Base-by-base conservation (phyloP, 2,888 invertebrate genomes). In the Torymus aiolomorphi region DNA sequence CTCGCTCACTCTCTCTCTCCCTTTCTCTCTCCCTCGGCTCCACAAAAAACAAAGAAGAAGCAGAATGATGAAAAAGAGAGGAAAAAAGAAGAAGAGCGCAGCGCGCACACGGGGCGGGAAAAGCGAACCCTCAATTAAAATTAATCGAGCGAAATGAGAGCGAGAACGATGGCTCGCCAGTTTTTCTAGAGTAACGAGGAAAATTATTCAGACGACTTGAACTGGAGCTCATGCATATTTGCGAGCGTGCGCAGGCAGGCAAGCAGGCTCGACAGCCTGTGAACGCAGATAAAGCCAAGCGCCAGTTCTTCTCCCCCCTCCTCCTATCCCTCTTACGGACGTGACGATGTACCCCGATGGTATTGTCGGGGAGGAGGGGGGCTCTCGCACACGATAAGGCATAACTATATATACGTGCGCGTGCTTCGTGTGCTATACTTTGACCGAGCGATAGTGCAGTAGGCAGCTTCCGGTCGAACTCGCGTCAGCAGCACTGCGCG, bases 121-220 rank as follows among this genome's bases (percentile, higher is more conserved):
- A 54, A 24, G 10, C 5, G 63, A 77, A 56, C 42, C 56, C 61
- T 73, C 67, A 62, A 73, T 78, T 78, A 73, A 78, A 78, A 73
- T 78, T 73, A 73, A 73, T 78, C 66, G 67, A 73, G 61, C 52
- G 54, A 73, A 78, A 78, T 54, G 59, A 61, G 66, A 72, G 56
- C 61, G 63, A 62, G 20, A 59, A 57, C 5, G 12, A 16, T 54
- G 16, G 51, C 52, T 31, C 8, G 8, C 5, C 65, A 18, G 56
- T 69, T 63, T 59, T 61, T 78, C 52, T 18, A 20, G 20, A 61
- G 54, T 74, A 63, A 69, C 69, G 74, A 78, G 67, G 72, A 56
- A 78, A 78, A 78, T 77, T 73, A 78, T 78, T 78, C 78, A 72
- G 72, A 66, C 67, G 67, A 73, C 67, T 72, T 67, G 52, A 72